Conservation (phyloP, 2,797 vertebrate genomes). For the Muraenolepis orangiensis region DNA sequence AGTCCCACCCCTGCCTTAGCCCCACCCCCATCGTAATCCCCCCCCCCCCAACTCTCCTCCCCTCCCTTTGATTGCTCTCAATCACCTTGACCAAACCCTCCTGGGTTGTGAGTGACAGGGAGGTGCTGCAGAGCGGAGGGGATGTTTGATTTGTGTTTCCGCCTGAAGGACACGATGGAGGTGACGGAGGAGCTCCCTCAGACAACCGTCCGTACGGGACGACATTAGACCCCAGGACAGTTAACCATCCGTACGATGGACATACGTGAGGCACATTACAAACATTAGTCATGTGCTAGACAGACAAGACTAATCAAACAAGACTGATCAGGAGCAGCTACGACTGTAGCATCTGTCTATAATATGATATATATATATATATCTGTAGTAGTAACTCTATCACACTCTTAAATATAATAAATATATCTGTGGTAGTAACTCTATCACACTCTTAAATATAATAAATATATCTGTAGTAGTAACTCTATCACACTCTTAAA, state of each 20-base stretch:
- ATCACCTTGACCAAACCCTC: not conserved
- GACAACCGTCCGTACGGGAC: not conserved
- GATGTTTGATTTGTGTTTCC: not conserved
- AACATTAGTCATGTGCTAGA: not conserved
- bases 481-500: not conserved
- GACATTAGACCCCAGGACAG: not conserved
- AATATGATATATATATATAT: not conserved
- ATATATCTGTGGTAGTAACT: not conserved
- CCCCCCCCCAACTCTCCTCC: not conserved
- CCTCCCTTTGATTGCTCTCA: not conserved
- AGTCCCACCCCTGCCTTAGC: not conserved
- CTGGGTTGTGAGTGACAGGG: not conserved
- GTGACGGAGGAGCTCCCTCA: not conserved
- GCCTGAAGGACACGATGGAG: not conserved
- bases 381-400: not conserved
- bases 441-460: not conserved
- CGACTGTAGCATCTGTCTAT: not conserved
- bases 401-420: not conserved
- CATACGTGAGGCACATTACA: not conserved
- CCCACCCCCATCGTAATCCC: no score
- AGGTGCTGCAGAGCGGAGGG: conserved; percentile 3
- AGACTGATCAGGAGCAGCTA: not conserved
- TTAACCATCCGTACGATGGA: not conserved
- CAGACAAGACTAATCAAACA: not conserved
- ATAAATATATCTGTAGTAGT: not conserved